phyloP scores from a whole-genome alignment of 2,888 invertebrate species.

The Tolmerus cingulatus region DNA sequence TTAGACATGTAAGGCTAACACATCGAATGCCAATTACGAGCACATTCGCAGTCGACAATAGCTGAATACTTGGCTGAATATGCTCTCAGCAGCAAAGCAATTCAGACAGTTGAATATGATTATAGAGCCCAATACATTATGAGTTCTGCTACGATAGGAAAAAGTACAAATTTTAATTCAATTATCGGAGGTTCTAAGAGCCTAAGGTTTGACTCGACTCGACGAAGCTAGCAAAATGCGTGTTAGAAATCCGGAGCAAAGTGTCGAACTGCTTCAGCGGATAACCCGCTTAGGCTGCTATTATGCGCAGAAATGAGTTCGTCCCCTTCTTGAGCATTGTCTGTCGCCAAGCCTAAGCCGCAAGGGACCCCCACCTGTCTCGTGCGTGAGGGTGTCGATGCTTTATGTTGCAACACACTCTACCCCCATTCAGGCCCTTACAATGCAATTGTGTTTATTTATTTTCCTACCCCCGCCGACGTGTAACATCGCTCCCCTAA shows the following conservation, averaged over 20 bases:
- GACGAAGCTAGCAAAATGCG: neutral
- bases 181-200: too few species aligned
- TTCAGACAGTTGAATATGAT: too few species aligned
- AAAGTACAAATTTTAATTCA: too few species aligned
- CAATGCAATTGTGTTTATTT: neutral
- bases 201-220: neutral
- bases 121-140: too few species aligned
- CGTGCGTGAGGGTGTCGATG: neutral
- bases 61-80: too few species aligned
- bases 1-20: too few species aligned
- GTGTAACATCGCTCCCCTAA: neutral
- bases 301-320: neutral
- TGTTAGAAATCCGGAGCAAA: neutral
- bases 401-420: neutral
- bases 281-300: neutral
- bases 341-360: neutral
- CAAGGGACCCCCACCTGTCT: neutral
- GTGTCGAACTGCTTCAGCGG: neutral
- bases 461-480: neutral
- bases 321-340: neutral
- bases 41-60: too few species aligned
- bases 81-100: too few species aligned
- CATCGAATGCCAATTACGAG: too few species aligned
- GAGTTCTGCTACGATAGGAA: too few species aligned
- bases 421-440: neutral